Base-by-base conservation (phyloP, 2,888 invertebrate genomes). In the Seira ritae region DNA sequence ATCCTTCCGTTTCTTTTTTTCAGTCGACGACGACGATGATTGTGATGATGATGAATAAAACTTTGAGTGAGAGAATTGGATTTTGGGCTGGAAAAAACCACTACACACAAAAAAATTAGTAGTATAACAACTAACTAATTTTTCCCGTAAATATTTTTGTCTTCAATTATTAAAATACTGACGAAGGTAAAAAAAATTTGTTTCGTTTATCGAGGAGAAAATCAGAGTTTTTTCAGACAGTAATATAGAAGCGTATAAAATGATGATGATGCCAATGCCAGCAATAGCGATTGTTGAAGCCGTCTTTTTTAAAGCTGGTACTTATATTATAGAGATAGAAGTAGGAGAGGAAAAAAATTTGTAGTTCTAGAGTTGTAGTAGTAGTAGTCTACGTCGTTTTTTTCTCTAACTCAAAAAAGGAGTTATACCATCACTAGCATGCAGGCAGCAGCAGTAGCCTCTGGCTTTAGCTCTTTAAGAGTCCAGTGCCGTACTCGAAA, bases 281-380 rank as follows among this genome's bases (percentile, higher is more conserved):
- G 60, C 60, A 60, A 60, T 60, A 8, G 60, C 60, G 60, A 60
- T 60, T 60, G 60, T 60, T 60, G 60, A 60, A 60, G 60, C 60
- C 60, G 60, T 60, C 60, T 60, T 60, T 60, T 60, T 60, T 60
- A 10, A 15, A 8, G 8, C 60, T 60, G 17, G 60, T 60, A 60
- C 60, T n/a, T 60, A 10, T 60, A 60, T 10, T 60, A 60, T 60
- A 60, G 8, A 60, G 42, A 42, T 42, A 42, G 42, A 42, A 42
- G 42, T 8, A 12, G n/a, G 60, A 60, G 60, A 60, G 17, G 17
- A n/a, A 60, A 12, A 60, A n/a, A 60, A n/a, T n/a, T n/a, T n/a
- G n/a, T n/a, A n/a, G n/a, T n/a, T n/a, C n/a, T n/a, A n/a, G n/a
- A n/a, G n/a, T n/a, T n/a, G n/a, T n/a, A n/a, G n/a, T n/a, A 17